Evolutionary conservation across 2,113 vertebrate species (phyloP).

Genomic region (Eidolon helvum): DNA sequence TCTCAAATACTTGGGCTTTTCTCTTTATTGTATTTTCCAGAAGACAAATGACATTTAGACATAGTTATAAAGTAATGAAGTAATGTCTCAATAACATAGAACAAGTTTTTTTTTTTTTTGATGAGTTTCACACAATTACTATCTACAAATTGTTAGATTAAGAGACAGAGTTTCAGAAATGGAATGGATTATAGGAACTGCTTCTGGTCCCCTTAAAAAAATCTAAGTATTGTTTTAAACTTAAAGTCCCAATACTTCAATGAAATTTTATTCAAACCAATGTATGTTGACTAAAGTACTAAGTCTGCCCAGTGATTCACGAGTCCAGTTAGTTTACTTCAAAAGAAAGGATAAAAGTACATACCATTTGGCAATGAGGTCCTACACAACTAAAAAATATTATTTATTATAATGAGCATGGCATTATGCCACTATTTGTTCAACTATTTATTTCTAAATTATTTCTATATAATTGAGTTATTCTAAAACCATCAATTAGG

Average conservation of each 20-base stretch:
- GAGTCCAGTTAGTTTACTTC: background rate
- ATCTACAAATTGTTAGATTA: background rate
- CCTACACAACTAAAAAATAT: background rate
- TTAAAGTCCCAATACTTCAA: background rate
- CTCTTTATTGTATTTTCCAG: slow-evolving; percentile 8
- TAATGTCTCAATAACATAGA: too few relatives aligned
- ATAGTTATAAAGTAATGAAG: background rate
- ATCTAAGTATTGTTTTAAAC: background rate
- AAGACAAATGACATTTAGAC: slow-evolving; percentile 21
- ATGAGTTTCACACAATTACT: background rate
- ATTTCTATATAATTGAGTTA: background rate
- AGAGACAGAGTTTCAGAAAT: background rate
- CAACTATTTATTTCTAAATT: background rate
- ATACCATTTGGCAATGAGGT: background rate
- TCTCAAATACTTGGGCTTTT: background rate
- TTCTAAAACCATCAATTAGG: background rate
- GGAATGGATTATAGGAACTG: background rate
- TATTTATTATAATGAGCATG: background rate
- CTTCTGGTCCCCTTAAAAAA: background rate
- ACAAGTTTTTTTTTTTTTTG: background rate
- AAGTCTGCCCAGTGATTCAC: background rate
- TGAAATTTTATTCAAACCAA: background rate
- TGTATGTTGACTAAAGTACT: background rate
- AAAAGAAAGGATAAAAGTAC: background rate
- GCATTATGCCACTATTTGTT: background rate